Evolutionary conservation across 2,888 invertebrate species (phyloP), one percentile per base, ranked within the genome.

Genomic region (Tachina grossa): DNA sequence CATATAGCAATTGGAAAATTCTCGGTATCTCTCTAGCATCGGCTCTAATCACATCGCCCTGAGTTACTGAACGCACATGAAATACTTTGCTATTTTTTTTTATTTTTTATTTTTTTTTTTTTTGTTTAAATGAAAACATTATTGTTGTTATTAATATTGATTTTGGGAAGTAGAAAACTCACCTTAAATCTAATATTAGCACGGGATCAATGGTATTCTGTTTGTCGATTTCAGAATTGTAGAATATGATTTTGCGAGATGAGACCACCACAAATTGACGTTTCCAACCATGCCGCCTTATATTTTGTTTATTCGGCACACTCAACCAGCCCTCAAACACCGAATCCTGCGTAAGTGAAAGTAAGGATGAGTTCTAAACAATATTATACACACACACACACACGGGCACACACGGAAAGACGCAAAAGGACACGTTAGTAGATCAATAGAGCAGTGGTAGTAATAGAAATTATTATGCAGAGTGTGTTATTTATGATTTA

Each of bases 21-120:
- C 98, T 96, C 90, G 99, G 99, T 93, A 99, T 98, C 94, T 99
- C 98, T 95, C 98, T 98, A 93, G 98, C 97, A 94, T 99, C 98
- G 78, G 98, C 99, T 92, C 99, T 96, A 93, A 99, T 98, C 90
- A 99, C 99, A 94, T 99, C 99, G 90, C 99, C 99, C 93, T 99
- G 99, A 87, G 99, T 99, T 88, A 99, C 99, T 85, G 98, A 97
- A 88, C 99, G 96, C 89, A 99, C 99, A 94, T 99, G 99, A 94
- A 98, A 99, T 92, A 99, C 97, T 95, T 99, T 99, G 94, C 99
- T 98, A 14, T 92, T 83, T 76, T 76, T 13, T 4, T n/a, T n/a
- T n/a, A n/a, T 2, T 9, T 59, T 59, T 92, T 83, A 75, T 77
- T 13, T 4, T 2, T 9, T 59, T 59, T 2, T 31, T 31, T 31